Evolutionary conservation across 2,888 invertebrate genomes (phyloP).

Genomic region (Alviniconcha strummeri): DNA sequence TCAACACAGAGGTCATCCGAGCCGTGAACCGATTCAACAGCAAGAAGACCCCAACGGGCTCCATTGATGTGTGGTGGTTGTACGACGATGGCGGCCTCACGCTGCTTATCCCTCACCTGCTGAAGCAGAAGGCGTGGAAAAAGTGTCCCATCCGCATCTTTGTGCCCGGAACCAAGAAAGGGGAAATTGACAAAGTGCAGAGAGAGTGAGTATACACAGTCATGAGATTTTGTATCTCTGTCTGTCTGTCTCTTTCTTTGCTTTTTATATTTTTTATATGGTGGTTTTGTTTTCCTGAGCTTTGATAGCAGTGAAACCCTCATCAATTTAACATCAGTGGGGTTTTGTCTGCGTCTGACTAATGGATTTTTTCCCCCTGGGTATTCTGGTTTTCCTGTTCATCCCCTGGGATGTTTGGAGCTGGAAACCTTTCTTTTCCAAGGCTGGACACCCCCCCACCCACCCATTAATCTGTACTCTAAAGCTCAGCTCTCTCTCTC

Average conservation of each 20-base stretch:
- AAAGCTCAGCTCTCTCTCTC: no score
- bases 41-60: slow-evolving; percentile 81
- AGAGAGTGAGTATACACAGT: slow-evolving; percentile 79
- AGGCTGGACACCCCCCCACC: no score
- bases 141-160: slow-evolving; percentile 75
- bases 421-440: no score
- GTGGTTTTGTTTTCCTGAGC: not conserved
- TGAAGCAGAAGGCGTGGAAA: slow-evolving; percentile 84
- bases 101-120: slow-evolving; percentile 88
- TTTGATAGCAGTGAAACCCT: no score
- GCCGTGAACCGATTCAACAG: slow-evolving; percentile 50
- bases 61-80: slow-evolving; percentile 97
- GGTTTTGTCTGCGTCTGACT: not conserved
- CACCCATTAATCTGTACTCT: no score
- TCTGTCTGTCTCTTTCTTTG: not conserved
- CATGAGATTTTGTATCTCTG: not conserved
- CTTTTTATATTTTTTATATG: not conserved
- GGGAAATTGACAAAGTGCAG: slow-evolving; percentile 92
- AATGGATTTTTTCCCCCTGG: no score
- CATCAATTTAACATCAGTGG: no score
- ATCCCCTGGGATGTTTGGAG: no score
- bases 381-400: no score
- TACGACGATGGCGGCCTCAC: slow-evolving; percentile 97
- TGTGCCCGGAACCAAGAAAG: slow-evolving; percentile 83
- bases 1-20: slow-evolving; percentile 41